Percentiles rank a stretch among this genome's conserved stretches.
Conservation (phyloP, 30 jellyfish, hydroid and myxozoan genomes). For the Nemopilema nomurai region DNA sequence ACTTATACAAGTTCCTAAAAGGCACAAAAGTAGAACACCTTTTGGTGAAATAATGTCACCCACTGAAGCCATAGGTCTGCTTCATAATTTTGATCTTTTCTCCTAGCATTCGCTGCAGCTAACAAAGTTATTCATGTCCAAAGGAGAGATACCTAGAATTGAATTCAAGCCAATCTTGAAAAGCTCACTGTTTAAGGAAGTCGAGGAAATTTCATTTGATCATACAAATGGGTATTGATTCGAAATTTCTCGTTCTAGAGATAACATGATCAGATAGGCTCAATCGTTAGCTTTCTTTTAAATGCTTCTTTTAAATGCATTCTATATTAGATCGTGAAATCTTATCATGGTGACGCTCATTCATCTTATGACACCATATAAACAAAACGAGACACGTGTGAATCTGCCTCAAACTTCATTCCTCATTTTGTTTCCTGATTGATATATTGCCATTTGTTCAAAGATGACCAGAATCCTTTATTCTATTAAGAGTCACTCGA, state of each 20-base stretch:
- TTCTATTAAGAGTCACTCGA: no score
- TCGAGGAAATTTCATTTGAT: not conserved
- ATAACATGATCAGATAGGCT: not conserved
- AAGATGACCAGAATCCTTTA: no score
- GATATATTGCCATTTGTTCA: no score
- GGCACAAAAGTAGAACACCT: not conserved
- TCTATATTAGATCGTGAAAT: not conserved
- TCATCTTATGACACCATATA: no score
- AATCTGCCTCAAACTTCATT: no score
- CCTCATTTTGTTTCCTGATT: no score
- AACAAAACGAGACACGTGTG: no score
- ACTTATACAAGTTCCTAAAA: no score
- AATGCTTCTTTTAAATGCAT: not conserved
- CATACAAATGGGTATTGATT: not conserved
- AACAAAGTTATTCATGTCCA: not conserved
- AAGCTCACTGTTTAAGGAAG: not conserved
- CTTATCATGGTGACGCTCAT: no score
- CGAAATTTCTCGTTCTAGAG: not conserved
- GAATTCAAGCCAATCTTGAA: not conserved
- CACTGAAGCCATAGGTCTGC: no score
- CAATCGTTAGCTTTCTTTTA: not conserved
- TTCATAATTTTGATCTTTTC: not conserved
- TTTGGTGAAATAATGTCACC: not conserved
- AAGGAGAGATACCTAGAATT: slow-evolving; percentile 14
- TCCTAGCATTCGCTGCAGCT: not conserved